Percentiles rank a stretch among this genome's conserved stretches.
Evolutionary conservation across 2,113 vertebrate genomes (phyloP).

Genomic region (Abramis brama): DNA sequence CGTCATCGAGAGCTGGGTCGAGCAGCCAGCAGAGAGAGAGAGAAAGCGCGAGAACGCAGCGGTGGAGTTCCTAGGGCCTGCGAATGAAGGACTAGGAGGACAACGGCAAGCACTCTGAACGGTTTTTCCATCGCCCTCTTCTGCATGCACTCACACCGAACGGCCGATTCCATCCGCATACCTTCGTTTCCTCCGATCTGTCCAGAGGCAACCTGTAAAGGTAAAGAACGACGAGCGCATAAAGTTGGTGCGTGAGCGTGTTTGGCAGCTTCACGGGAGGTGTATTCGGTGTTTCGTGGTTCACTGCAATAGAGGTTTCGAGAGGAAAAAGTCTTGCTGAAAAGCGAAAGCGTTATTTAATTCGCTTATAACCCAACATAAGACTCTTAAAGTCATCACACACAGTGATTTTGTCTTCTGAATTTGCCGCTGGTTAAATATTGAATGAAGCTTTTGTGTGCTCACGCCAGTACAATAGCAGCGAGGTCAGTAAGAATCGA

Average conservation of each 20-base stretch:
- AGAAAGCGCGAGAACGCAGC: conserved; percentile 23
- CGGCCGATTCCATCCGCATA: neutral
- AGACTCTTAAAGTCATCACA: neutral
- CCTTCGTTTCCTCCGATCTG: neutral
- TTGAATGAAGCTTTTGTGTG: conserved; percentile 48
- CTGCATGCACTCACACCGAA: neutral
- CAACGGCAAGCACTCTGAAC: neutral
- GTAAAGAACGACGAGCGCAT: conserved; percentile 37
- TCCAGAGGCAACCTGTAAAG: conserved; percentile 38
- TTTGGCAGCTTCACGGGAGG: conserved; percentile 43
- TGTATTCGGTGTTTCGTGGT: conserved; percentile 15
- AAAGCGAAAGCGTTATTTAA: neutral
- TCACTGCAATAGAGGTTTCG: neutral
- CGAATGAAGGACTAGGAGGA: neutral
- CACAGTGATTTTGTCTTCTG: neutral
- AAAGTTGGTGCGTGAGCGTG: conserved; percentile 49
- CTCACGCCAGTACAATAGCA: conserved; percentile 41
- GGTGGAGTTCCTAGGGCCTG: conserved; percentile 39
- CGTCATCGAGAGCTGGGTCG: conserved; percentile 48
- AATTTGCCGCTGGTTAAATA: neutral
- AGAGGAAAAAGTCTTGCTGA: neutral
- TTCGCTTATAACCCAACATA: neutral
- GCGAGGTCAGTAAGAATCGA: neutral
- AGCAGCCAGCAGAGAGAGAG: conserved; percentile 14
- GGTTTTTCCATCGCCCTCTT: neutral